Conservation (phyloP, 2,797 vertebrate genomes). For the Tapera naevia region DNA sequence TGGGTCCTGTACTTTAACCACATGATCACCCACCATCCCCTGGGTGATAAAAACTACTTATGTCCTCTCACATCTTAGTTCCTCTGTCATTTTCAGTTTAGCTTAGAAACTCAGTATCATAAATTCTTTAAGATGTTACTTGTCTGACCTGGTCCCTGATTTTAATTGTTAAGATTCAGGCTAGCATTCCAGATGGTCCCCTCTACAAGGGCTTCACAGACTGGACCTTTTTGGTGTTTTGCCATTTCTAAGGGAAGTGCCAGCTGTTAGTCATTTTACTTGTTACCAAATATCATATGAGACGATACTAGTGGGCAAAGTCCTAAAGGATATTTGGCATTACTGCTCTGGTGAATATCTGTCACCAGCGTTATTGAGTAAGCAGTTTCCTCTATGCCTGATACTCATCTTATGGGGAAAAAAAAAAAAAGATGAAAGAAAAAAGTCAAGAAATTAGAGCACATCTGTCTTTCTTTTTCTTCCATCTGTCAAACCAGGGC, state of each 20-base stretch:
- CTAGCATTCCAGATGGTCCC: constrained; percentile 46
- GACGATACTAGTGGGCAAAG: constrained; percentile 7
- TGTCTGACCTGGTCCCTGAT: constrained; percentile 44
- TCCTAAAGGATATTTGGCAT: constrained; percentile 39
- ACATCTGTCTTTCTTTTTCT: constrained; percentile 64
- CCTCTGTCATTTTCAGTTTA: constrained; percentile 63
- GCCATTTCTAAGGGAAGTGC: background rate
- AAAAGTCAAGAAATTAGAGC: constrained; percentile 46
- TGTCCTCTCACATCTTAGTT: background rate
- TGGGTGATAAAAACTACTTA: background rate
- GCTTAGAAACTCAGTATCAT: constrained; percentile 55
- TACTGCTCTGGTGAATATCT: constrained; percentile 11
- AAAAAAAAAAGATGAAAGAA: background rate
- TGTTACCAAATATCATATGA: background rate
- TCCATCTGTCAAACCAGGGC: constrained; percentile 61
- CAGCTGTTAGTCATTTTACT: constrained; percentile 51
- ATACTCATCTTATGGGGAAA: background rate
- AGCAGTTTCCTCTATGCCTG: constrained; percentile 21
- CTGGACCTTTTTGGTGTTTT: background rate
- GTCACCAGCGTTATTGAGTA: background rate
- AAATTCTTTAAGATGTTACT: constrained; percentile 42
- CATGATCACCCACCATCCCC: background rate
- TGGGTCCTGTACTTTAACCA: background rate
- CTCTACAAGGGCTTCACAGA: background rate
- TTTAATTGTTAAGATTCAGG: constrained; percentile 50